Base-by-base conservation (phyloP, 2,113 vertebrate species). In the Myrmophylax atrothorax region DNA sequence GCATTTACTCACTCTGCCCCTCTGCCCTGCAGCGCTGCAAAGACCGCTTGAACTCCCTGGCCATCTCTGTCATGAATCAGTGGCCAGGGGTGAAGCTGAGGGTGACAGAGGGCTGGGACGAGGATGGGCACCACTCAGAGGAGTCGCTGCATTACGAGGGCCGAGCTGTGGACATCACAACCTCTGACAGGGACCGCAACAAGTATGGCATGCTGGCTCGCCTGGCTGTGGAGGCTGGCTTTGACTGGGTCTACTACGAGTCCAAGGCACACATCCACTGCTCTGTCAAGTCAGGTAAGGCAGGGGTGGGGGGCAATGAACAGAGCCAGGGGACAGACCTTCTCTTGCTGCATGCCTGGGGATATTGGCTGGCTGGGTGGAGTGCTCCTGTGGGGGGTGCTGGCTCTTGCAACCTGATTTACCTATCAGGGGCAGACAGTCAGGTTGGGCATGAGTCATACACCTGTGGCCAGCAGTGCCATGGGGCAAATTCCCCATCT, bases 21-120 rank as follows among this genome's bases (percentile, higher is more conserved):
- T 94, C 78, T 90, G 35, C 49, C 92, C 63, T 31, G 4, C 97
- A 99, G 99, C 99, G 99, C 82, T 99, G 99, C 96, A 99, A 99
- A 96, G 99, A 99, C 97, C 99, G 99, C 94, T 97, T 99, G 95
- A 99, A 99, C 97, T 99, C 99, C 4, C 96, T 99, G 98, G 99
- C 99, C 95, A 99, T 99, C 97, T 99, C 99, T 0, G 99, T 99
- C 87, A 99, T 99, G 99, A 99, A 99, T 97, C 98, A 99, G 98
- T 99, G 99, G 99, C 99, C 98, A 0, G 98, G 98, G 11, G 98
- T 99, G 92, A 99, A 99, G 97, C 98, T 99, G 96, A 98, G 99
- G 46, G 99, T 99, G 95, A 99, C 99, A 0, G 99, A 99, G 95
- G 99, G 99, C 95, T 99, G 99, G 99, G 99, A 99, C 5, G 99